Percentiles rank a stretch among this genome's conserved stretches.
These are phyloP conservation scores for Apis florea DNA, from an alignment of 1,140 invertebrate species.

Conservation along the genomic window DNA sequence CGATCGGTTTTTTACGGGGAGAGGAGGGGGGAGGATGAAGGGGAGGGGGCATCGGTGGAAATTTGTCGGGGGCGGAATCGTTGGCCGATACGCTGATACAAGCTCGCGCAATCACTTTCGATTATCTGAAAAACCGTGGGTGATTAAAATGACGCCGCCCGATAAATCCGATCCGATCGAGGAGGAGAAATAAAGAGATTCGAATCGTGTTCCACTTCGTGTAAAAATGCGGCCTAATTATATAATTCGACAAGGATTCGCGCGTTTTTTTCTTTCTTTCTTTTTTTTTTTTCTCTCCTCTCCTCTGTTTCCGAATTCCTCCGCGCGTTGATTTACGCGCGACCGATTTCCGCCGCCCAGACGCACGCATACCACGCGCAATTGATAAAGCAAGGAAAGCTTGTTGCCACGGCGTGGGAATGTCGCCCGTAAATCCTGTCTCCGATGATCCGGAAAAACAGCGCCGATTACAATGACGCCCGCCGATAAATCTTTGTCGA, in stretches of 20 bases:
- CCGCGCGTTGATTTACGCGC: slow-evolving; percentile 33
- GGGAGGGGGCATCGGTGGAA: background rate
- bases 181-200: background rate
- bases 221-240: slow-evolving; percentile 20
- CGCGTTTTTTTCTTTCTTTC: slow-evolving; percentile 10
- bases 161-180: slow-evolving; percentile 29
- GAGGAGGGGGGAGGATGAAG: no score
- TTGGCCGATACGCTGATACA: slow-evolving; percentile 39
- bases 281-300: no score
- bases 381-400: slow-evolving; percentile 48
- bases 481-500: slow-evolving; percentile 1
- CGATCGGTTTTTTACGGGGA: slow-evolving; percentile 1
- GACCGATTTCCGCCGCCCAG: background rate
- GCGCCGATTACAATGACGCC: slow-evolving; percentile 15
- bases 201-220: no score
- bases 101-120: slow-evolving; percentile 37
- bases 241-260: slow-evolving; percentile 39
- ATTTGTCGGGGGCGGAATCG: slow-evolving; percentile 33
- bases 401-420: slow-evolving; percentile 18
- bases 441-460: slow-evolving; percentile 45
- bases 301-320: slow-evolving; percentile 20
- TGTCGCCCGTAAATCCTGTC: slow-evolving; percentile 23
- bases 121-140: slow-evolving; percentile 51
- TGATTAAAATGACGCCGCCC: slow-evolving; percentile 45
- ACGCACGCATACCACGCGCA: slow-evolving; percentile 9